Percentiles rank a stretch among this genome's conserved stretches.
phyloP scores from a whole-genome alignment of 37 sponge, comb jelly and placozoan genomes.

The Eunapius fragilis region DNA sequence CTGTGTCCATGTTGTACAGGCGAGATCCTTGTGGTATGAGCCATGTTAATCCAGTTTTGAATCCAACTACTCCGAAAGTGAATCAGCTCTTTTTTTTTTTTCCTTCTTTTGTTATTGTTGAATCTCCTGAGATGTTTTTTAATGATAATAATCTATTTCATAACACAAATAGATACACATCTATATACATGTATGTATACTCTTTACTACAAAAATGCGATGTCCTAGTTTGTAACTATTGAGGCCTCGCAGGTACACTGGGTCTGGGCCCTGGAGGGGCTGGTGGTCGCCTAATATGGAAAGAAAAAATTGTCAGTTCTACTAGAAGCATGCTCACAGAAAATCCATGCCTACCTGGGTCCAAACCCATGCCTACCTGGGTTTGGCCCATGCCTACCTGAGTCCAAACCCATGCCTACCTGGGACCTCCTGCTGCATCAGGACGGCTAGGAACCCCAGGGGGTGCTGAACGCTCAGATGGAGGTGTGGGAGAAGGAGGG shows the following conservation, averaged over 20 bases:
- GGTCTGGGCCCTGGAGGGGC: conserved; percentile 1
- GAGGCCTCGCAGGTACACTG: not conserved
- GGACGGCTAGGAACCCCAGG: not conserved
- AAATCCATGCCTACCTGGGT: conserved; percentile 28
- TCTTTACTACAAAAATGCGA: not conserved
- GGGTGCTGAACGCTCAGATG: not conserved
- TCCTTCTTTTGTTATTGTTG: not conserved
- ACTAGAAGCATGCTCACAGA: not conserved
- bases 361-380: conserved; percentile 26
- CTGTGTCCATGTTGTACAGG: conserved; percentile 62
- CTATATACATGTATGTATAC: not conserved
- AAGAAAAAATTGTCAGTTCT: not conserved
- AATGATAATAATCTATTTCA: not conserved
- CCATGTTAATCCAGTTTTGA: not conserved
- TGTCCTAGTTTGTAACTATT: not conserved
- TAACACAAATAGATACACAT: not conserved
- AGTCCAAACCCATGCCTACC: conserved; percentile 33
- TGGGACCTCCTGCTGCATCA: conserved; percentile 33
- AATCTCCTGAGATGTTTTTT: not conserved
- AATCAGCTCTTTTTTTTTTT: not conserved
- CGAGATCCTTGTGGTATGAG: not conserved
- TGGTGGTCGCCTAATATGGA: conserved; percentile 22
- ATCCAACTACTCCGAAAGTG: not conserved
- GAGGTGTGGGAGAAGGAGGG: conserved; percentile 12
- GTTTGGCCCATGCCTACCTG: conserved; percentile 27